Percentiles rank a stretch among this genome's conserved stretches.
Evolutionary conservation across 2,113 vertebrate species (phyloP).

Genomic region (Misgurnus anguillicaudatus): DNA sequence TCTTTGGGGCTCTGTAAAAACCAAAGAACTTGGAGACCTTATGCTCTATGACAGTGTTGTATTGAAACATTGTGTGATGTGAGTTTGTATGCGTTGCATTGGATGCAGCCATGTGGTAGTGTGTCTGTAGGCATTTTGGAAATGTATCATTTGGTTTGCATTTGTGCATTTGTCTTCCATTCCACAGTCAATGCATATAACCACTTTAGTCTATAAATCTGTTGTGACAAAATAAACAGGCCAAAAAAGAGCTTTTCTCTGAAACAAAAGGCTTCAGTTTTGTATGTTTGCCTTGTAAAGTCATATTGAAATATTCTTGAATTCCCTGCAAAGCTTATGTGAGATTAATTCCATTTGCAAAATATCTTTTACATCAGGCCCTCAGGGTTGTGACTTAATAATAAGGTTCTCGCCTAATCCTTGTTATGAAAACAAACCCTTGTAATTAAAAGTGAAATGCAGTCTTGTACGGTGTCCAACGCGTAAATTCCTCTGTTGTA

Average conservation of each 20-base stretch:
- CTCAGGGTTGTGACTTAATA: slow-evolving; percentile 57
- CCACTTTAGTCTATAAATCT: slow-evolving; percentile 57
- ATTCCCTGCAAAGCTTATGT: slow-evolving; percentile 53
- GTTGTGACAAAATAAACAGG: slow-evolving; percentile 63
- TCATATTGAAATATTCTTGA: slow-evolving; percentile 56
- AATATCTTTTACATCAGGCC: slow-evolving; percentile 55
- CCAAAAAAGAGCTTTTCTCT: slow-evolving; percentile 47
- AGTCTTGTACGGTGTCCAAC: slow-evolving; percentile 21
- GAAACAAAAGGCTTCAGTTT: slow-evolving; percentile 63
- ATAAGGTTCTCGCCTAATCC: slow-evolving; percentile 35
- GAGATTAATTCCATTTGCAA: slow-evolving; percentile 64
- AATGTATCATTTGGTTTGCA: slow-evolving; percentile 7
- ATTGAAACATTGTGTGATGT: background rate
- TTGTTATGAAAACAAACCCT: slow-evolving; percentile 44
- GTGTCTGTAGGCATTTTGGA: background rate
- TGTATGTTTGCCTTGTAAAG: slow-evolving; percentile 41
- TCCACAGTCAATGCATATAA: slow-evolving; percentile 51
- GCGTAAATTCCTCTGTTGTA: slow-evolving; percentile 9
- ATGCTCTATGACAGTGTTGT: slow-evolving; percentile 4
- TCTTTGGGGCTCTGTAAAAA: slow-evolving; percentile 45
- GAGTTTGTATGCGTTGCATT: background rate
- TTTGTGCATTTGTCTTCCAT: slow-evolving; percentile 29
- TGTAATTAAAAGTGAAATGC: slow-evolving; percentile 36
- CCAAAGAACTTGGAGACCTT: slow-evolving; percentile 10
- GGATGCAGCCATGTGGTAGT: background rate